Base-by-base conservation (phyloP, 1,140 invertebrate genomes). In the Hormaphis cornu region DNA sequence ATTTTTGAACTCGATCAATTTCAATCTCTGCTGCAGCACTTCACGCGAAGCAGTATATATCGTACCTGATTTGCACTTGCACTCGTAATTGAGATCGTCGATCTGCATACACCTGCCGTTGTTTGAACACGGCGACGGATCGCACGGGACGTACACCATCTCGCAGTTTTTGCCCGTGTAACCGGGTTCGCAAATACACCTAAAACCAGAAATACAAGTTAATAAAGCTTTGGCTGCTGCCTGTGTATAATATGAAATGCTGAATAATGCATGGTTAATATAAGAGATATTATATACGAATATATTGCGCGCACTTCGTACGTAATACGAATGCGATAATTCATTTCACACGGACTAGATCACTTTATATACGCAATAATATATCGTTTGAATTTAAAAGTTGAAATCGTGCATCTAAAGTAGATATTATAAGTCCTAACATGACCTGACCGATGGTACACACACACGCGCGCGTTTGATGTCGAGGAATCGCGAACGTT, bases 151-250 rank as follows among this genome's bases (percentile, higher is more conserved):
- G 77, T 94, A 95, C 73, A 89, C 86, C 76, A 83, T 89, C 78
- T 95, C 91, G 80, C 93, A 95, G 79, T 94, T 88, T 75, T 89
- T 84, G 14, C 92, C 93, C 2, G 91, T 94, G 77, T 89, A 95
- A 72, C 92, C 92, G 72, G 85, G 86, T 72, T 89, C 83, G 79
- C 93, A 96, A 73, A 89, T 86, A 78, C 93, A 96, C 79, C 89
- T 91, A 80, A 44, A 83, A 83, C 72, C 75, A 77, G 79, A 73
- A 74, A 71, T 59, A 63, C 30, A 61, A 69, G 28, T 53, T 42
- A 46, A 54, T 18, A 58, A 28, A 7, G 37, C 22, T 10, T 7
- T 14, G 7, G 37, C 14, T 40, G 14, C 24, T 54, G 50, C 14
- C 33, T 61, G n/a, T n/a, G n/a, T n/a, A n/a, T n/a, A n/a, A n/a